Evolutionary conservation across 2,113 vertebrate species (phyloP).

Genomic region (Athene noctua): DNA sequence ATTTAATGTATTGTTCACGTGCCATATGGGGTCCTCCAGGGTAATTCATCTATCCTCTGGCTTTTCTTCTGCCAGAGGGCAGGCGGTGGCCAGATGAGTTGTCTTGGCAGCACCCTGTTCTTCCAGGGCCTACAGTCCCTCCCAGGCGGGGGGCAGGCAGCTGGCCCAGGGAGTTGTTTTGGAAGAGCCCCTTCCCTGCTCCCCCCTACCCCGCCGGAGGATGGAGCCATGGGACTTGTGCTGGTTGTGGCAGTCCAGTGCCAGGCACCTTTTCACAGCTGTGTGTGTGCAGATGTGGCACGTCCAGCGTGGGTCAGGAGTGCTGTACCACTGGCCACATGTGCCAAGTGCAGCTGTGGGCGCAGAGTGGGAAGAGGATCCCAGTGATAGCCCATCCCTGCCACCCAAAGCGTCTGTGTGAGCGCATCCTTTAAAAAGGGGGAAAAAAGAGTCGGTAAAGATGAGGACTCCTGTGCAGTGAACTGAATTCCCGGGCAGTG

Average conservation of each 20-base stretch:
- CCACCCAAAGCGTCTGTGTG: not conserved
- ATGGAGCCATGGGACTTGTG: not conserved
- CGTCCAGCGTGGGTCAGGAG: accelerated
- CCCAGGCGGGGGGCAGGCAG: not conserved
- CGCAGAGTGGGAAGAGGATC: accelerated
- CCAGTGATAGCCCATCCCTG: accelerated
- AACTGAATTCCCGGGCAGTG: not conserved
- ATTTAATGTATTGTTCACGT: not conserved
- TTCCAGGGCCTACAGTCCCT: accelerated
- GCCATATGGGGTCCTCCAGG: not conserved
- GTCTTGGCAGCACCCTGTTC: not conserved
- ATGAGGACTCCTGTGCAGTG: not conserved
- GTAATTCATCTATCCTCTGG: not conserved
- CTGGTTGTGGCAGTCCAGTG: not conserved
- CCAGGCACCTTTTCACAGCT: not conserved
- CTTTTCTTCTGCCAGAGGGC: not conserved
- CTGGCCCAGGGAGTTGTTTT: accelerated
- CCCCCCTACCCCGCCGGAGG: accelerated
- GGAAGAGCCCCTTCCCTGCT: not conserved
- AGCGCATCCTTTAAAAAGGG: not conserved
- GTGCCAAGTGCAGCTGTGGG: too few species aligned
- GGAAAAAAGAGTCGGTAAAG: not conserved
- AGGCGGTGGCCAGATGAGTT: not conserved
- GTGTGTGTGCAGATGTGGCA: not conserved
- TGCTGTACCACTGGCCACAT: accelerated